Evolutionary conservation across 1,140 invertebrate genomes (phyloP).

Genomic region (Drosophila ironensis): DNA sequence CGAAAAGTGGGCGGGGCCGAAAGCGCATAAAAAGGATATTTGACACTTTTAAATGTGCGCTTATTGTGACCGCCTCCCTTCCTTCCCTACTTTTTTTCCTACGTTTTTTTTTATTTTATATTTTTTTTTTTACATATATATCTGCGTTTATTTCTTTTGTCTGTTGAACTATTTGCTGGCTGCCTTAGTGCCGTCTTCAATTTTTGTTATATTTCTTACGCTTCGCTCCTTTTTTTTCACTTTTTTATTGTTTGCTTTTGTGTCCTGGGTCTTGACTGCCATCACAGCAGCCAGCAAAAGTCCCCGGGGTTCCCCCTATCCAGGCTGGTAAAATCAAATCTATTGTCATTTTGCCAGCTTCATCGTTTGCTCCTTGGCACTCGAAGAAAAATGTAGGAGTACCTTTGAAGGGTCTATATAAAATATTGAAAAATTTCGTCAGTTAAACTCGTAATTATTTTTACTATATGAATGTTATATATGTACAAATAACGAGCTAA

Average conservation of each 20-base stretch:
- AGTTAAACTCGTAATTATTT: no score
- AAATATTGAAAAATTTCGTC: no score
- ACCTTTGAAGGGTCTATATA: no score
- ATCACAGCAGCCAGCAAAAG: slow-evolving; percentile 27
- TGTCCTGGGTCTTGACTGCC: slow-evolving; percentile 70
- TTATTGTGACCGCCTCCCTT: slow-evolving; percentile 63
- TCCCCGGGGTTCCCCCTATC: slow-evolving; percentile 32
- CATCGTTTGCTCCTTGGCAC: slow-evolving; percentile 15
- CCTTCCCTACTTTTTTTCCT: neutral
- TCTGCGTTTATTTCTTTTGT: slow-evolving; percentile 54
- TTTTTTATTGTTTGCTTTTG: slow-evolving; percentile 73
- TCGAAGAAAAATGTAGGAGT: neutral
- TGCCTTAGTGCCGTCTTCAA: slow-evolving; percentile 61
- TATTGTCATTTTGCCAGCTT: slow-evolving; percentile 77
- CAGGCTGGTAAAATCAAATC: slow-evolving; percentile 69
- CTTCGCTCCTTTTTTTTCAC: slow-evolving; percentile 29
- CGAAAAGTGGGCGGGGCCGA: slow-evolving; percentile 34
- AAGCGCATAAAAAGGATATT: slow-evolving; percentile 80
- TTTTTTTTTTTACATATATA: slow-evolving; percentile 9
- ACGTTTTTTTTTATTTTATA: neutral
- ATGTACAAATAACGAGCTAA: no score
- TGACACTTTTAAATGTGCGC: slow-evolving; percentile 81
- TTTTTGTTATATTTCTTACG: slow-evolving; percentile 77
- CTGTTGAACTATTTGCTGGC: slow-evolving; percentile 72
- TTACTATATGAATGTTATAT: no score